Evolutionary conservation across 2,113 vertebrate species (phyloP).

Genomic region (Lipotes vexillifer): DNA sequence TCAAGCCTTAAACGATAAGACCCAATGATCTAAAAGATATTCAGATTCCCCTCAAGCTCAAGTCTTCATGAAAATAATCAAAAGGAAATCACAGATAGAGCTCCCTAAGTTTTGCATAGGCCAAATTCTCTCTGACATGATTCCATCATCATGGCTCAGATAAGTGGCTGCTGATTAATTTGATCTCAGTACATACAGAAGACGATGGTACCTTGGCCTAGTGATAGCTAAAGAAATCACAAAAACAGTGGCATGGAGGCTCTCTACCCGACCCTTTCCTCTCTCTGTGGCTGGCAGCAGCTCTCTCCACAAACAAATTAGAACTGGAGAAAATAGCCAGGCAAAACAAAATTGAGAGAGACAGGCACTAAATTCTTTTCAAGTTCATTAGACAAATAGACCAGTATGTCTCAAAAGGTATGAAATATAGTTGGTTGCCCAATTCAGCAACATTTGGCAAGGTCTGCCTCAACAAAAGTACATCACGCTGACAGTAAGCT

Average conservation of each 20-base stretch:
- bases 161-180: neutral
- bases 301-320: neutral
- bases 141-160: neutral
- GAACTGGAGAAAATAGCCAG: neutral
- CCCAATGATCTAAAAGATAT: neutral
- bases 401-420: neutral
- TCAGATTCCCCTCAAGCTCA: neutral
- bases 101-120: neutral
- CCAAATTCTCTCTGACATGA: neutral
- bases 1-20: neutral
- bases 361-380: neutral
- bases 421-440: neutral
- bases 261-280: neutral
- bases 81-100: neutral
- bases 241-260: neutral
- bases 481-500: neutral
- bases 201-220: neutral
- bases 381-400: neutral
- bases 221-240: neutral
- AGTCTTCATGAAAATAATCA: neutral
- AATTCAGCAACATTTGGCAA: neutral
- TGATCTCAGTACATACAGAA: neutral
- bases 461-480: neutral
- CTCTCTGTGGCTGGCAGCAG: neutral
- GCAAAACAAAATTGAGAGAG: neutral